Evolutionary conservation across 1,140 invertebrate species (phyloP), one percentile per base, ranked within the genome.

Genomic region (Dendrolimus kikuchii): DNA sequence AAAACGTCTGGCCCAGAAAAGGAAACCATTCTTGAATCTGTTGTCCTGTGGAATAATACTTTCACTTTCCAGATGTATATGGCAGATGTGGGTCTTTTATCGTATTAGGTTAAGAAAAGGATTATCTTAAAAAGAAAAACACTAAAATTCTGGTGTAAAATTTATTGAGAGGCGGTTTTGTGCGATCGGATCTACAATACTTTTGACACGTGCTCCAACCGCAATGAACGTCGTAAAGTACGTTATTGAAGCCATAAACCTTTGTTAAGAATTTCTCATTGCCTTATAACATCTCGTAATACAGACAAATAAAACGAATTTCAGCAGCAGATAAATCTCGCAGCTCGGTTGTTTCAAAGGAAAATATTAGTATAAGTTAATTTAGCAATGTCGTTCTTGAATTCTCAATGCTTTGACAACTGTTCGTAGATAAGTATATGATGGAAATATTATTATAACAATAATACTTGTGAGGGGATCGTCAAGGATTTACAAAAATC

Each of bases 221-320:
- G 66, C 74, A 69, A 70, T 63, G 68, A 59, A 58, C 57, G 63
- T 76, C 74, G 68, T 81, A 81, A 81, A 77, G 56, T 74, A 66
- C 56, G 68, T 73, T 81, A 81, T 77, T 76, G 74, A 66, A 68
- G 65, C 62, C 57, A 68, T 81, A 79, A 78, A 81, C 66, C 69
- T 74, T 71, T 78, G 69, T 77, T 68, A 67, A 68, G 70, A 76
- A 79, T 74, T 76, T 71, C 71, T 66, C 67, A 71, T 71, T 53
- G 53, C 55, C 42, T 56, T 58, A 62, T 57, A 57, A 58, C 55
- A 56, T 54, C 55, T 51, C 53, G 41, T 62, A 62, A 52, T 44
- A 48, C 37, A 53, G 59, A 53, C 54, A 54, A 55, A 57, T 58
- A 62, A 62, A 58, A 61, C 37, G 50, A 59, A 64, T 64, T 66